phyloP scores from a whole-genome alignment of 64 coral and sea anemone species.

The Montipora efflorescens region DNA sequence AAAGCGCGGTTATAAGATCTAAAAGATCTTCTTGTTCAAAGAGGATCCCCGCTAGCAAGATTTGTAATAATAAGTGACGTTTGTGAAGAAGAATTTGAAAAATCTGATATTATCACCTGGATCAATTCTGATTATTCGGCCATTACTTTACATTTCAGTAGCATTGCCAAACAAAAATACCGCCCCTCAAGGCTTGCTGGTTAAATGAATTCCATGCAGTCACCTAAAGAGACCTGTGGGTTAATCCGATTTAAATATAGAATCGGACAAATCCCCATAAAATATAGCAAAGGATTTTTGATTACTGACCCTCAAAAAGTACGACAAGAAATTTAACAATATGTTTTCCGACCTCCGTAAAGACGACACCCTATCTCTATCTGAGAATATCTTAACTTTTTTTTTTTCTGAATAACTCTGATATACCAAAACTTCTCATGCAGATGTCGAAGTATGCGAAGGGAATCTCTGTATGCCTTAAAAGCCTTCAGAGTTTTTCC shows the following conservation, averaged over 20 bases:
- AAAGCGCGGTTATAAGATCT: too few relatives aligned
- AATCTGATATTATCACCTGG: slow-evolving; percentile 4
- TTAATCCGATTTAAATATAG: neutral
- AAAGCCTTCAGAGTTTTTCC: slow-evolving; percentile 8
- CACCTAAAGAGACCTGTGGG: neutral
- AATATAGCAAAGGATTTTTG: neutral
- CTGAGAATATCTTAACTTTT: slow-evolving; percentile 10
- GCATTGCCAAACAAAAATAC: neutral
- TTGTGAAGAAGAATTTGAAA: neutral
- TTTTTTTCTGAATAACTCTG: neutral
- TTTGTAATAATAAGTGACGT: neutral
- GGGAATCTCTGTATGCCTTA: neutral
- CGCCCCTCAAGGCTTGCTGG: slow-evolving; percentile 7
- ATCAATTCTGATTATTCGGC: slow-evolving; percentile 40
- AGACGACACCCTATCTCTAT: neutral
- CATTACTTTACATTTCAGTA: slow-evolving; percentile 24
- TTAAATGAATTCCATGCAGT: neutral
- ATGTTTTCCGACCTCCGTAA: neutral
- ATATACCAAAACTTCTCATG: slow-evolving; percentile 8
- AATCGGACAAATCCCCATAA: neutral
- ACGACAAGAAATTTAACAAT: neutral
- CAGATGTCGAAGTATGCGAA: slow-evolving; percentile 4
- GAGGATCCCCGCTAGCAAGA: neutral
- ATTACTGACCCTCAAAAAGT: neutral
- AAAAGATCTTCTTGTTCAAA: neutral